Evolutionary conservation across 2,797 vertebrate genomes (phyloP), one percentile per base, ranked within the genome.

Genomic region (Crenuchus spilurus): DNA sequence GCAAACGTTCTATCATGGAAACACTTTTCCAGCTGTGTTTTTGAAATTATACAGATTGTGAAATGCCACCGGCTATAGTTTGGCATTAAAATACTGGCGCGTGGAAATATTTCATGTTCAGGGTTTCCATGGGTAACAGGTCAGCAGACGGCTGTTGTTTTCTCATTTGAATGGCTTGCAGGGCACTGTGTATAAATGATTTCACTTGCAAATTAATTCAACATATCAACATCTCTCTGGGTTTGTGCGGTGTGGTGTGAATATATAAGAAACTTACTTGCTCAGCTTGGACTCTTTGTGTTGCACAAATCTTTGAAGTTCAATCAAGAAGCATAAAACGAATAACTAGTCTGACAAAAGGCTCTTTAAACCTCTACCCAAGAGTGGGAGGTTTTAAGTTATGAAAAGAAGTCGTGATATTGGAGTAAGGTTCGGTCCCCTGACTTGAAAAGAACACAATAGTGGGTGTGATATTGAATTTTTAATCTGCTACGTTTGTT

Each of bases 51-150:
- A 62, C 62, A 26, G 18, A 44, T 74, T 74, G 10, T 4, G 14
- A 39, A 55, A 68, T 28, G 49, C 55, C 48, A 62, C 6, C 2
- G 48, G 54, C 48, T 74, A 24, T 48, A 49, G 37, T 48, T 64
- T 54, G 41, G 1, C 55, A 65, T 60, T 39, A 42, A 66, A 72
- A 78, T 31, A 24, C 10, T 30, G 63, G 67, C 7, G 54, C 58
- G 39, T 72, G 55, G 28, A 78, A 70, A 57, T 42, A 64, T 61
- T 68, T 55, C 35, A 73, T 9, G 20, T 65, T 63, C 14, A 10
- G 10, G 49, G 55, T 69, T 51, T 55, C 64, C 71, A 64, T n/a
- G 30, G 60, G 22, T 62, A 63, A 37, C 30, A 72, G 46, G 64
- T 62, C 39, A 77, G 28, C 46, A 57, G 61, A 49, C 42, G 28